Conservation (phyloP, 2,888 invertebrate species). For the Pollenia labialis region DNA sequence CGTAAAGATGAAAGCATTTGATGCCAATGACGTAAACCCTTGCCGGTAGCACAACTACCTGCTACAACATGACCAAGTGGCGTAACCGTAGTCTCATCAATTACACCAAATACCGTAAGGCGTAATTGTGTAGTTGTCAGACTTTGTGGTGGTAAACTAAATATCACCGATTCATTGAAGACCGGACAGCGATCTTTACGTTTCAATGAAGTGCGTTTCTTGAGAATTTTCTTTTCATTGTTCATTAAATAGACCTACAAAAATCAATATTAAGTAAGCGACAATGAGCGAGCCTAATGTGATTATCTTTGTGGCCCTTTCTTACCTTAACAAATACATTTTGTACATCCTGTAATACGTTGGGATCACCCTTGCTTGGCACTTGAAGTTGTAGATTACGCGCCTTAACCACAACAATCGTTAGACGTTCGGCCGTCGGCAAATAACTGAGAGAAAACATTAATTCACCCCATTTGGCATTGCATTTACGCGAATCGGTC, state of each 20-base stretch:
- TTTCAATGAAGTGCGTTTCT: constrained; percentile 91
- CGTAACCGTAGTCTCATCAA: constrained; percentile 85
- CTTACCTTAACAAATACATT: constrained; percentile 91
- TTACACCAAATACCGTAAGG: constrained; percentile 86
- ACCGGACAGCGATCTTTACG: constrained; percentile 90
- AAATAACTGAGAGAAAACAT: constrained; percentile 93
- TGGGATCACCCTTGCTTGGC: constrained; percentile 60
- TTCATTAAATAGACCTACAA: constrained; percentile 90
- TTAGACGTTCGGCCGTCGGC: constrained; percentile 92
- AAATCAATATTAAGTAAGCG: background rate
- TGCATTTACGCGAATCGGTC: constrained; percentile 88
- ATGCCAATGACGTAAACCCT: constrained; percentile 91
- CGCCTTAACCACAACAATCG: constrained; percentile 88
- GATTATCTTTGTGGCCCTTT: background rate
- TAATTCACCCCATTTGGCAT: constrained; percentile 90
- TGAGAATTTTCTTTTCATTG: constrained; percentile 91
- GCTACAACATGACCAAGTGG: constrained; percentile 93
- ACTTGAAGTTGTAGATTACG: constrained; percentile 87
- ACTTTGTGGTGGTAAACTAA: constrained; percentile 90
- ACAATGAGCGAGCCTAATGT: background rate
- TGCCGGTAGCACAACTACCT: constrained; percentile 89
- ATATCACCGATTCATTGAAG: constrained; percentile 94
- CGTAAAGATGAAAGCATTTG: constrained; percentile 92
- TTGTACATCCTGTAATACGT: constrained; percentile 84
- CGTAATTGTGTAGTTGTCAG: constrained; percentile 90